A percentile compares a stretch with the other conserved stretches of the same genome.
These are phyloP conservation scores for Corvus cornix DNA, from an alignment of 2,113 vertebrate species.

Conservation along the genomic window DNA sequence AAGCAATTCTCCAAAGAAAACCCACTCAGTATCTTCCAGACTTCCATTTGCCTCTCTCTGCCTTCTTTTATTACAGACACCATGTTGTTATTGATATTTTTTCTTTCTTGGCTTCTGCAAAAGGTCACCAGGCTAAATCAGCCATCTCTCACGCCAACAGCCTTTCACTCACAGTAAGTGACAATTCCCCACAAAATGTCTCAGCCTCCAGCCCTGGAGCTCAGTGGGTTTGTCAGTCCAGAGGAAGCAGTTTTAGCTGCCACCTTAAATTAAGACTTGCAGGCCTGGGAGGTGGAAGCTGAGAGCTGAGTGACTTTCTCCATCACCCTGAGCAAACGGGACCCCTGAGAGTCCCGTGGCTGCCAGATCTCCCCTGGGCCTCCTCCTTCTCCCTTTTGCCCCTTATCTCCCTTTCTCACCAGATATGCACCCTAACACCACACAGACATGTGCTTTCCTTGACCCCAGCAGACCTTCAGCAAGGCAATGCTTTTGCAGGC, in stretches of 20 bases:
- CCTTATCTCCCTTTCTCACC: not conserved
- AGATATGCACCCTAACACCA: not conserved
- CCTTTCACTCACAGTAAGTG: not conserved
- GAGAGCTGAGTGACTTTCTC: not conserved
- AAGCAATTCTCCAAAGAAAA: not conserved
- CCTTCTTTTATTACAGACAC: not conserved
- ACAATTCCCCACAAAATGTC: not conserved
- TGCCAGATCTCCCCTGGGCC: not conserved
- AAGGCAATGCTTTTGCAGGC: not conserved
- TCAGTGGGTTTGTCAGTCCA: not conserved
- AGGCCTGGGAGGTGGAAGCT: not conserved
- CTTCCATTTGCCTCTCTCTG: not conserved
- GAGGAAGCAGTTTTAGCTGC: not conserved
- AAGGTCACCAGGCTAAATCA: not conserved
- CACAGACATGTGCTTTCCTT: fast-evolving
- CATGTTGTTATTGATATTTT: not conserved
- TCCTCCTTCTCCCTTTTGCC: not conserved
- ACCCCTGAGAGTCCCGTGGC: fast-evolving
- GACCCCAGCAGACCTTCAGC: not conserved
- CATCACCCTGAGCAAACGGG: not conserved
- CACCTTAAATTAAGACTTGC: not conserved
- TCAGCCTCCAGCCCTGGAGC: not conserved
- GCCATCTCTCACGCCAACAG: not conserved
- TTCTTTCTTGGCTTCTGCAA: not conserved
- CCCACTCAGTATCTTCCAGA: not conserved